phyloP scores from a whole-genome alignment of 2,888 invertebrate genomes.

The Acrobasis repandana region DNA sequence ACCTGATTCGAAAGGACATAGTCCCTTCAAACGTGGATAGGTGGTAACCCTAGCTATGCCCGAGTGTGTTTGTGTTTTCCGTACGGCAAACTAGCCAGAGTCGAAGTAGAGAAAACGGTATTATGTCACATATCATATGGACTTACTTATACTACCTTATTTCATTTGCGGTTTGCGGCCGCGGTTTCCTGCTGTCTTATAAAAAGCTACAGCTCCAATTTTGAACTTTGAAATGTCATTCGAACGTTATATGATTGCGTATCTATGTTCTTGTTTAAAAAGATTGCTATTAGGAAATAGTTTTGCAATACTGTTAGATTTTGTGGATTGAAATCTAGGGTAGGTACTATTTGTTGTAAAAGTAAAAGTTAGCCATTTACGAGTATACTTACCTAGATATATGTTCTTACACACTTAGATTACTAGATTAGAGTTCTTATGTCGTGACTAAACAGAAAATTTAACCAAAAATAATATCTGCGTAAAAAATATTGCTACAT shows the following conservation, averaged over 20 bases:
- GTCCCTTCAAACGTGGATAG: no score
- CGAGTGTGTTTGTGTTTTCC: conserved; percentile 33
- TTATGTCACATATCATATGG: conserved; percentile 41
- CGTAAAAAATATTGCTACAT: no score
- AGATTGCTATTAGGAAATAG: background rate
- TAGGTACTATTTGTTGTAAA: background rate
- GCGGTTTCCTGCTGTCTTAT: conserved; percentile 30
- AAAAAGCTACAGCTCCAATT: conserved; percentile 16
- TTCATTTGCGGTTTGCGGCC: conserved; percentile 43
- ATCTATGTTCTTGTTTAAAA: background rate
- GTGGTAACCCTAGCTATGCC: background rate
- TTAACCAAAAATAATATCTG: no score
- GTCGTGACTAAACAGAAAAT: background rate
- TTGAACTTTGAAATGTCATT: conserved; percentile 20
- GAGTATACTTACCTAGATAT: no score
- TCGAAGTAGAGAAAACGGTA: conserved; percentile 42
- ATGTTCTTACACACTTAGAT: no score
- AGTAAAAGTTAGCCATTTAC: no score
- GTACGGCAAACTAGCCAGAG: conserved; percentile 30
- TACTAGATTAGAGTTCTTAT: no score
- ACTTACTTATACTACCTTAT: background rate
- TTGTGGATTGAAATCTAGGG: background rate
- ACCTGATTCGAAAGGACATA: no score
- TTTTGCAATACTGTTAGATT: background rate
- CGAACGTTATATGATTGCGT: conserved; percentile 11